Base-by-base conservation (phyloP, 2,113 vertebrate species). In the Coregonus clupeaformis region DNA sequence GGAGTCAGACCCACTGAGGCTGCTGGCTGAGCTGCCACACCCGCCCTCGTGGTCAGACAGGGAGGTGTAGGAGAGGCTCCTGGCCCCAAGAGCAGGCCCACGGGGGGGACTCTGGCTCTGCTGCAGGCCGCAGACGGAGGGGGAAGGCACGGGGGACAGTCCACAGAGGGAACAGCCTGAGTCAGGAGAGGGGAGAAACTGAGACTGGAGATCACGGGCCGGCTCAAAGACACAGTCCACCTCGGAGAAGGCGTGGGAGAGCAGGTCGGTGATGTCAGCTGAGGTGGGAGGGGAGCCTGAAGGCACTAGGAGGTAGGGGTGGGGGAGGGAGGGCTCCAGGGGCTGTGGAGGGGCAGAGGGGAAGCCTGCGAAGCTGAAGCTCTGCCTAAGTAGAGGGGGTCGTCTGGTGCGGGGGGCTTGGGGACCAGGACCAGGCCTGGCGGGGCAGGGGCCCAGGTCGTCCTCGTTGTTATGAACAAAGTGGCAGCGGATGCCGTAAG, bases 401-500 rank as follows among this genome's bases (percentile, higher is more conserved):
- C 91, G 84, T 69, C 82, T 78, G 2, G 74, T 29, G 20, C 69
- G 49, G 1, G 80, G 81, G 2, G 71, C 72, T 65, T 80, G 73
- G 24, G 72, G 55, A 59, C 18, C 77, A 4, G 82, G 83, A 0
- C 78, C 49, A 20, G 83, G 42, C 13, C 6, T 75, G 3, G 25
- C 80, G 45, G 62, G 45, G 70, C 32, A n/a, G 73, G 55, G 81
- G 5, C 74, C 80, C 12, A 59, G 80, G 30, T 93, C 91, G 9
- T 97, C 95, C 70, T 94, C 93, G 0, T 68, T 80, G 86, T 93
- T 93, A 90, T 97, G 96, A 76, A 97, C 94, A 83, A 97, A 97
- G 84, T 97, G 96, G 86, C 96, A 97, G 60, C 96, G 94, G 0
- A 94, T 92, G 25, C 96, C 96, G 0, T 97, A 97, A 5, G 95